Evolutionary conservation across 2,888 invertebrate genomes (phyloP), one percentile per base, ranked within the genome.

Genomic region (Tetheella fluctuosa): DNA sequence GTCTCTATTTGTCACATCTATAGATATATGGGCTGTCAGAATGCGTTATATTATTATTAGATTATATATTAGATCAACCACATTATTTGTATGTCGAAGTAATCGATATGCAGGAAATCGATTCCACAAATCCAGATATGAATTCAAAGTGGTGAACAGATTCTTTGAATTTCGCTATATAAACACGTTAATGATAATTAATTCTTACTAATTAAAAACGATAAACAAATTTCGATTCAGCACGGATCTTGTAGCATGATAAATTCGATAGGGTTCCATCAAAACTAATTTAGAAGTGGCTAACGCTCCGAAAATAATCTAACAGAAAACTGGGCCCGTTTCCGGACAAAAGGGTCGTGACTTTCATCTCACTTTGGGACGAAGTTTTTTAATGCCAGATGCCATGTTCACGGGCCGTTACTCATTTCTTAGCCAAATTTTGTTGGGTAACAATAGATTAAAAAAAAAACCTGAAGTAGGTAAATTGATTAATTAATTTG

Each of bases 301-400:
- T 20, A 20, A 48, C 20, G 48, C 20, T n/a, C 17, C 48, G 7
- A 48, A 48, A 48, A 48, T 20, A 48, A 48, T 48, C 20, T 20
- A 48, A 20, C 17, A 48, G 48, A 48, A 7, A 48, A 48, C 20
- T 48, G 20, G 48, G n/a, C 20, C 20, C 17, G 20, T 48, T 48
- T 48, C 48, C 48, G 48, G 20, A 20, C 48, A n/a, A 48, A 48
- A 20, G 48, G 48, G 48, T 48, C 48, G 42, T 48, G 42, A 48
- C 48, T 48, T 48, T 48, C 48, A 48, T 48, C 48, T 48, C 48
- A 48, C 48, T 48, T 48, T 48, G 48, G 48, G 20, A 42, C 42
- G 42, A 48, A 48, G 48, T 48, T 48, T 48, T 48, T 48, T 17
- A n/a, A 42, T n/a, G 17, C 42, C 20, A 48, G 48, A 8, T 48